Conservation (phyloP, 1,140 invertebrate genomes). For the Ptiloglossa arizonensis region DNA sequence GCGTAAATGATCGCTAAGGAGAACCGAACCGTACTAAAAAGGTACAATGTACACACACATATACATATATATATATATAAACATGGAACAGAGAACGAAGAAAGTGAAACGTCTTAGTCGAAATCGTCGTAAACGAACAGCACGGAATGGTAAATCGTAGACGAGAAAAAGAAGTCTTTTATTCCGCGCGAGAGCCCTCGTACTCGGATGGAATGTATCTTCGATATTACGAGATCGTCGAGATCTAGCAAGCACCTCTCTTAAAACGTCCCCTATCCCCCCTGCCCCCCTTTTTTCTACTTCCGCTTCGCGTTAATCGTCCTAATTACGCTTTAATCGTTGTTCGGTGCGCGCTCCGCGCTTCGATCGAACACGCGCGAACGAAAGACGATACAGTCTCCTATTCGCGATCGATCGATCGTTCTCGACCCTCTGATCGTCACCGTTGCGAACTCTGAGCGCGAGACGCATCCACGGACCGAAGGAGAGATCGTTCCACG, state of each 20-base stretch:
- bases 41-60: too few relatives aligned
- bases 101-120: background rate
- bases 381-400: too few relatives aligned
- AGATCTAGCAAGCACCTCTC: conserved; percentile 41
- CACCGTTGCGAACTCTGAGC: too few relatives aligned
- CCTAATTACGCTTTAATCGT: background rate
- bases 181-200: conserved; percentile 42
- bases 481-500: too few relatives aligned
- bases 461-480: too few relatives aligned
- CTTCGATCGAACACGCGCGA: background rate
- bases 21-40: too few relatives aligned
- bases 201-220: conserved; percentile 63
- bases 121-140: too few relatives aligned
- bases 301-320: conserved; percentile 3
- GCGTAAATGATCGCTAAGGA: too few relatives aligned
- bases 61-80: too few relatives aligned
- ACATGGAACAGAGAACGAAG: background rate
- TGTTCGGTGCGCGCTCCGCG: background rate
- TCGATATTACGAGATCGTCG: conserved; percentile 51
- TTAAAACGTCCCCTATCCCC: too few relatives aligned
- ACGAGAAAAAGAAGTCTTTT: conserved; percentile 56
- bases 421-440: too few relatives aligned
- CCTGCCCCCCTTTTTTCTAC: background rate
- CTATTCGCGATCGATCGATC: too few relatives aligned
- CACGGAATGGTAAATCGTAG: conserved; percentile 3